A percentile compares a stretch with the other conserved stretches of the same genome.
phyloP scores from a whole-genome alignment of 2,888 invertebrate genomes.

The Tiliacea aurago region DNA sequence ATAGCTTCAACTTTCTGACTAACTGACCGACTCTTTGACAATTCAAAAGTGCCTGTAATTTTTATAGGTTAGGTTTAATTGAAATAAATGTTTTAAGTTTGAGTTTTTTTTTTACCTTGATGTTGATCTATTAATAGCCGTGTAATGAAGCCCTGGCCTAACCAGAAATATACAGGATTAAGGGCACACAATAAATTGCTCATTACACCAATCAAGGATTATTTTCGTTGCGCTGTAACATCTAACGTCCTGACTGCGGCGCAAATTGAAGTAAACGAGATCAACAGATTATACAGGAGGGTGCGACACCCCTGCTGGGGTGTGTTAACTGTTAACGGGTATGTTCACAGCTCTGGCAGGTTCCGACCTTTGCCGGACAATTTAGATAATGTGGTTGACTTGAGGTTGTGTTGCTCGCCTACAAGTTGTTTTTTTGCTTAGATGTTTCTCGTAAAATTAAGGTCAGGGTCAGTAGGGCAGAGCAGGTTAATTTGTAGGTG shows the following conservation, averaged over 20 bases:
- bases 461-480: too few species aligned
- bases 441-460: too few species aligned
- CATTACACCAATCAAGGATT: not conserved
- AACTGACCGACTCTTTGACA: too few species aligned
- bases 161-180: not conserved
- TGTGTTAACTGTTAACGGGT: constrained; percentile 26
- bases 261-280: constrained; percentile 35
- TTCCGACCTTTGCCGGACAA: constrained; percentile 11
- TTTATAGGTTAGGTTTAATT: too few species aligned
- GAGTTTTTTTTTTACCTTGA: not conserved
- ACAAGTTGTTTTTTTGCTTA: not conserved
- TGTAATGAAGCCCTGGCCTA: not conserved
- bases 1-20: too few species aligned
- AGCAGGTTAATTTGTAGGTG: too few species aligned
- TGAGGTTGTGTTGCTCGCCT: not conserved
- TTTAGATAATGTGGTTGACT: constrained; percentile 23
- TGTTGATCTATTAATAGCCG: not conserved
- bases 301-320: constrained; percentile 5
- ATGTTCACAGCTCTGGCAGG: constrained; percentile 7
- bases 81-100: too few species aligned
- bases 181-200: not conserved
- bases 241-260: not conserved
- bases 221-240: constrained; percentile 8
- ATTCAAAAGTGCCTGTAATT: too few species aligned
- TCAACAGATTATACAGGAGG: constrained; percentile 30